A percentile compares a stretch with the other conserved stretches of the same genome.
phyloP scores from a whole-genome alignment of 2,113 vertebrate genomes.

The Xiphorhynchus elegans region DNA sequence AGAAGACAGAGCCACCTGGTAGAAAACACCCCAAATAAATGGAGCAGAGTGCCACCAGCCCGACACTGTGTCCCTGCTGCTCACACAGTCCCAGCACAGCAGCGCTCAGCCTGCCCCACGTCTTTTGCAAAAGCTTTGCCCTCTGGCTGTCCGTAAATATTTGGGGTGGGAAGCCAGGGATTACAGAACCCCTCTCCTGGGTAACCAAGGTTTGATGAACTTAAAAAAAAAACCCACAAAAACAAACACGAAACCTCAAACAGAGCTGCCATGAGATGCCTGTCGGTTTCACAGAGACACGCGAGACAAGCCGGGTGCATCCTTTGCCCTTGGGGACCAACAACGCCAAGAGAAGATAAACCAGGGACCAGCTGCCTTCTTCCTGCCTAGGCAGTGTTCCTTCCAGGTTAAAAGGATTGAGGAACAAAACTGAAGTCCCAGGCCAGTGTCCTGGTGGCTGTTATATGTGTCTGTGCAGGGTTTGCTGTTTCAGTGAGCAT shows the following conservation, averaged over 20 bases:
- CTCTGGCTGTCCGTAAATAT: slow-evolving; percentile 11
- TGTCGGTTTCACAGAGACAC: not conserved
- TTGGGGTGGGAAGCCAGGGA: slow-evolving; percentile 14
- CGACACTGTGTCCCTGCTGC: not conserved
- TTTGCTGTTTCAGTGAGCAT: rapidly evolving
- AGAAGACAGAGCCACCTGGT: not conserved
- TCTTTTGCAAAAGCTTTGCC: not conserved
- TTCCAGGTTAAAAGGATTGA: not conserved
- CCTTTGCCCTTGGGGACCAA: not conserved
- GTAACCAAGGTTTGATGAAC: slow-evolving; percentile 16
- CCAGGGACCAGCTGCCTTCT: not conserved
- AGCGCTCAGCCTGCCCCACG: not conserved
- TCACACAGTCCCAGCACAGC: rapidly evolving
- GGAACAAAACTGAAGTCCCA: not conserved
- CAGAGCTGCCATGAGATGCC: not conserved
- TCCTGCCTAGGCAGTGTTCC: not conserved
- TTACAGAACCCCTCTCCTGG: slow-evolving; percentile 31
- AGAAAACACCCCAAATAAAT: not conserved
- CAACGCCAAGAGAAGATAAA: not conserved
- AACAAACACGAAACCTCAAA: not conserved
- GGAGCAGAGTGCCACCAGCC: not conserved
- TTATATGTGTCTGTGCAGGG: rapidly evolving
- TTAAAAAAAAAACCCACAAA: not conserved
- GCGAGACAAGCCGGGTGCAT: not conserved
- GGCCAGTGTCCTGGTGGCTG: rapidly evolving